Conservation (phyloP, 2,888 invertebrate genomes). For the Liopterus haemorrhoidalis region DNA sequence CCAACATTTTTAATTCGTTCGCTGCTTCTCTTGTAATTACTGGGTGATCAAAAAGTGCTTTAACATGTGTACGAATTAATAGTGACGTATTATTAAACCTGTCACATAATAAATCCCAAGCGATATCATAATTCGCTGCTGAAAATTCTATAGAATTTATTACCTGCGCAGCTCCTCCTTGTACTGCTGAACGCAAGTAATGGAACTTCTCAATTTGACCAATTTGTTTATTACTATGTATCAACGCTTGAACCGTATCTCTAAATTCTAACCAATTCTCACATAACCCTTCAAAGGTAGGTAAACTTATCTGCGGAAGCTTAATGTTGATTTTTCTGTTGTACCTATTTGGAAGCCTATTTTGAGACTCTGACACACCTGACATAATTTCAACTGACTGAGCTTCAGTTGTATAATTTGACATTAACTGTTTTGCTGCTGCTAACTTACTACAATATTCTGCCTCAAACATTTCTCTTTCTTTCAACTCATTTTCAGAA, state of each 20-base stretch:
- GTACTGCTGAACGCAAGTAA: slow-evolving; percentile 23
- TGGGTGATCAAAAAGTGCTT: slow-evolving; percentile 25
- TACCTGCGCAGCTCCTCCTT: slow-evolving; percentile 22
- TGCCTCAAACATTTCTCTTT: slow-evolving; percentile 4
- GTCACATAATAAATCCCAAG: slow-evolving; percentile 25
- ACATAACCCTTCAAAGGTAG: slow-evolving; percentile 22
- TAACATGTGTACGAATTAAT: slow-evolving; percentile 27
- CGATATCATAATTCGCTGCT: slow-evolving; percentile 24
- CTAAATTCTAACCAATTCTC: slow-evolving; percentile 23
- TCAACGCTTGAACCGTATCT: slow-evolving; percentile 23
- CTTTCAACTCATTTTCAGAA: not conserved
- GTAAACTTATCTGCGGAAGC: slow-evolving; percentile 18
- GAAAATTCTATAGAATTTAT: slow-evolving; percentile 24
- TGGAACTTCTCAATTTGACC: slow-evolving; percentile 26
- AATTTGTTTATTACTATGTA: slow-evolving; percentile 19
- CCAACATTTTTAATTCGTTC: too few relatives aligned
- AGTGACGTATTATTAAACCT: slow-evolving; percentile 27
- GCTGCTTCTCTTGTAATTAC: too few relatives aligned
- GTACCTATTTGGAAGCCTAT: not conserved
- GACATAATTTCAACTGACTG: not conserved
- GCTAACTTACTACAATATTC: not conserved
- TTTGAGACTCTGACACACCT: too few relatives aligned
- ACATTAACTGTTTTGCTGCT: too few relatives aligned
- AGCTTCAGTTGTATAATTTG: slow-evolving; percentile 5
- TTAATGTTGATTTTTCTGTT: slow-evolving; percentile 7